Conservation (phyloP, 2,797 vertebrate genomes). For the Parauchenoglanis punctatus region DNA sequence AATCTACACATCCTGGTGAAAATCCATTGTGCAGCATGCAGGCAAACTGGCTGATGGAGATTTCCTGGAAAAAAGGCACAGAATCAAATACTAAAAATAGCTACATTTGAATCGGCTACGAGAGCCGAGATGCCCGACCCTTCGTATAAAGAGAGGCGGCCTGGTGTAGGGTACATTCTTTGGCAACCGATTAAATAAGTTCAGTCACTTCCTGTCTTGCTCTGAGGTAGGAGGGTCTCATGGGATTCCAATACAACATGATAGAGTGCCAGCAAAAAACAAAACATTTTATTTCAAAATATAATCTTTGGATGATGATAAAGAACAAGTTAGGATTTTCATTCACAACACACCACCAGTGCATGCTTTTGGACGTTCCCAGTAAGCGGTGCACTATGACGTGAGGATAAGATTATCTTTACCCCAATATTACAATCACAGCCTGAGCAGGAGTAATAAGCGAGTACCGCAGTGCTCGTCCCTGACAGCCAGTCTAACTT, state of each 20-base stretch:
- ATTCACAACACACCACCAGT: too few species aligned
- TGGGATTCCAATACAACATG: not conserved
- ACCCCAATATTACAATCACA: not conserved
- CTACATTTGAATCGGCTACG: not conserved
- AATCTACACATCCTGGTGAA: not conserved
- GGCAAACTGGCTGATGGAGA: not conserved
- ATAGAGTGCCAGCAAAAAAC: not conserved
- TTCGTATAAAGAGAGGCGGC: not conserved
- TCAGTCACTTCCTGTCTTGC: slow-evolving; percentile 5
- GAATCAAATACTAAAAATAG: not conserved
- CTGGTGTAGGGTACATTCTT: not conserved
- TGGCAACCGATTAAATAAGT: slow-evolving; percentile 53
- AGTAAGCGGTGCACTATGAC: not conserved
- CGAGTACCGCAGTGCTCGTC: not conserved
- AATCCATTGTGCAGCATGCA: not conserved
- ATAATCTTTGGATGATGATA: not conserved
- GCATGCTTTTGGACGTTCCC: not conserved
- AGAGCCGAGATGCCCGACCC: not conserved
- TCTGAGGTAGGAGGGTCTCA: not conserved
- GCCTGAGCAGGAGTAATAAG: not conserved
- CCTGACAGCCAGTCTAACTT: too few species aligned
- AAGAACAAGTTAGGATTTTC: not conserved
- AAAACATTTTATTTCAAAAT: not conserved
- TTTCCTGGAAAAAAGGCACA: not conserved
- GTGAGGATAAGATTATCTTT: not conserved